Conservation (phyloP, 2,888 invertebrate species). For the Liposcelis brunnea region DNA sequence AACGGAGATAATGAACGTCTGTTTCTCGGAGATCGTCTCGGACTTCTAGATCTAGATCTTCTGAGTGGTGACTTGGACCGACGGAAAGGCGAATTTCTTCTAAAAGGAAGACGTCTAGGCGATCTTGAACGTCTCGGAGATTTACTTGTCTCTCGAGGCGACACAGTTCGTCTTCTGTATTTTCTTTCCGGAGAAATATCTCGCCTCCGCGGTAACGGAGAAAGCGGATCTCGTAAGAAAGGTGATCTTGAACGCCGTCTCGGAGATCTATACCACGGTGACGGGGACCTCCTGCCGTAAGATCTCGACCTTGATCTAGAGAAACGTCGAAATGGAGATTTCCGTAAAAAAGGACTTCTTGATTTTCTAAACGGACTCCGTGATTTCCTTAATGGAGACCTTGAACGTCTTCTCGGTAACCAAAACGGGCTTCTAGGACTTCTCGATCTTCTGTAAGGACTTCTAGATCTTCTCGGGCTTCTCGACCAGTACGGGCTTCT, state of each 20-base stretch:
- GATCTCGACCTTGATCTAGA: not conserved
- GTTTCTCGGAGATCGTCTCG: not conserved
- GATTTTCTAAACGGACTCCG: not conserved
- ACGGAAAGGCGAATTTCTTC: not conserved
- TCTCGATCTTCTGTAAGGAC: not conserved
- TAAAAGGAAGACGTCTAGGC: not conserved
- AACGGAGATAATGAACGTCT: not conserved
- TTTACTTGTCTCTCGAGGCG: not conserved
- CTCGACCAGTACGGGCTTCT: not conserved
- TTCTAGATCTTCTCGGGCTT: not conserved
- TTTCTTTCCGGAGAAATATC: no score
- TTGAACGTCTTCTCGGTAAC: not conserved
- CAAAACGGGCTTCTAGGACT: not conserved
- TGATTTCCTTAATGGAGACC: not conserved
- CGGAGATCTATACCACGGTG: not conserved
- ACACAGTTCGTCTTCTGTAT: no score
- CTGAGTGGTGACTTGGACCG: not conserved
- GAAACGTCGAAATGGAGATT: not conserved
- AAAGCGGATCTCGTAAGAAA: no score
- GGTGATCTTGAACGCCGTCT: not conserved
- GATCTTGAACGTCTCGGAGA: not conserved
- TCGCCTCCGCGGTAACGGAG: no score
- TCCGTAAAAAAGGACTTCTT: not conserved
- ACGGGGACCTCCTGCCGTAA: not conserved
- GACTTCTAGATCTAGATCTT: not conserved